phyloP scores from a whole-genome alignment of 2,888 invertebrate genomes.

The Melanargia galathea region DNA sequence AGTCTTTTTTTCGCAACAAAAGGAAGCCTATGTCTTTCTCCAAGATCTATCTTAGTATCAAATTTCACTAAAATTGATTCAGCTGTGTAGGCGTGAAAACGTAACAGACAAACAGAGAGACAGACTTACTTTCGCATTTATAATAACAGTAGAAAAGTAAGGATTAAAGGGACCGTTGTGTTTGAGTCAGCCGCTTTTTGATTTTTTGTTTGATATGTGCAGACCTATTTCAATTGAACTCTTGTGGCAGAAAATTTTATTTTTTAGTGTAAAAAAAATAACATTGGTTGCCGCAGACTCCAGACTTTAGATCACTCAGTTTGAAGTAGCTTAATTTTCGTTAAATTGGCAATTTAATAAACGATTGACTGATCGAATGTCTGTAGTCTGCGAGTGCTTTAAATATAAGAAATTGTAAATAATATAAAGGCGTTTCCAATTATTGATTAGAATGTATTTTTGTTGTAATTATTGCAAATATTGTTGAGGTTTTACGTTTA shows the following conservation, averaged over 20 bases:
- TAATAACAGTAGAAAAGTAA: too few species aligned
- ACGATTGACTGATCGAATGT: not conserved
- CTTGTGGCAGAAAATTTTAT: not conserved
- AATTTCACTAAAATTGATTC: too few species aligned
- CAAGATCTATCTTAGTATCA: too few species aligned
- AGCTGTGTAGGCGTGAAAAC: too few species aligned
- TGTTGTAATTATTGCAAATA: not conserved
- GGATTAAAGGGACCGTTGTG: not conserved
- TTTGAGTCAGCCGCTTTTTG: not conserved
- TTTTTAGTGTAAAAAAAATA: not conserved
- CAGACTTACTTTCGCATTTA: too few species aligned
- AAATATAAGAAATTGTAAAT: not conserved
- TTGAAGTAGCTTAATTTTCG: too few species aligned
- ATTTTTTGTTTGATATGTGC: not conserved
- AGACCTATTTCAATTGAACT: not conserved
- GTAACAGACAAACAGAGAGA: too few species aligned
- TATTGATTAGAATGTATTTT: not conserved
- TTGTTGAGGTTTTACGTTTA: not conserved
- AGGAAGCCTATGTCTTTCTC: too few species aligned
- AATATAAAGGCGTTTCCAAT: not conserved
- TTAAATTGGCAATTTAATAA: not conserved
- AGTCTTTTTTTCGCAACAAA: too few species aligned
- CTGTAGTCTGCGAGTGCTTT: not conserved
- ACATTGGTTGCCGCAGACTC: too few species aligned
- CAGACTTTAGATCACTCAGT: too few species aligned